phyloP scores from a whole-genome alignment of 2,888 invertebrate genomes.

The Drosophila anceps region DNA sequence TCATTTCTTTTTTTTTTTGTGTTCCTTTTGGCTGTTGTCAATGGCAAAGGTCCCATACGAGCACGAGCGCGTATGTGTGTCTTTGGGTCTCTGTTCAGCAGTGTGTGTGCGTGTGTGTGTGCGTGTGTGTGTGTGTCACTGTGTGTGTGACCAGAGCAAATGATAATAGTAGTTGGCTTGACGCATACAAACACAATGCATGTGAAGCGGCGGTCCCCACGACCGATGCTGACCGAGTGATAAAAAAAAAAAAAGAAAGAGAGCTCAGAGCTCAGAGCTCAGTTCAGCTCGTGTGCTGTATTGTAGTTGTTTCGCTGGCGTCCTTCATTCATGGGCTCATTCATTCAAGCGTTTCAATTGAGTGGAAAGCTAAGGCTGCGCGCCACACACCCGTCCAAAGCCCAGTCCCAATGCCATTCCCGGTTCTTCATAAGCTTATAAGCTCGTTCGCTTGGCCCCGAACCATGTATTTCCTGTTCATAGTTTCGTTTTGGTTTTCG shows the following conservation, averaged over 20 bases:
- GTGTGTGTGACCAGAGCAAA: constrained; percentile 47
- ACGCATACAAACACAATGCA: constrained; percentile 19
- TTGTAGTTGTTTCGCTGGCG: constrained; percentile 54
- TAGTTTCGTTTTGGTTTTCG: constrained; percentile 48
- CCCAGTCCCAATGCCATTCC: constrained; percentile 5
- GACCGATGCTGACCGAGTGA: constrained; percentile 49
- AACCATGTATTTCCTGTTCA: constrained; percentile 60
- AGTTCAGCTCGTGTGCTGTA: constrained; percentile 35
- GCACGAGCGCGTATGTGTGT: constrained; percentile 23
- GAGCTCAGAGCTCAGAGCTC: constrained; percentile 20
- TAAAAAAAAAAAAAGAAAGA: constrained; percentile 44
- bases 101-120: constrained; percentile 22
- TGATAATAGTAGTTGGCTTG: constrained; percentile 65
- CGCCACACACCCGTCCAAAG: constrained; percentile 18
- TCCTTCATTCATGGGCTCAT: constrained; percentile 61
- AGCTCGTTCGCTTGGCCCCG: constrained; percentile 63
- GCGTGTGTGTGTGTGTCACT: constrained; percentile 12
- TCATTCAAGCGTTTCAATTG: constrained; percentile 77
- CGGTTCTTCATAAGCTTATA: constrained; percentile 63
- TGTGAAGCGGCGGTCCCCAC: constrained; percentile 29
- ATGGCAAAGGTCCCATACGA: constrained; percentile 36
- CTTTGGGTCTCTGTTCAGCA: constrained; percentile 39
- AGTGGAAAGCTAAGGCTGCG: constrained; percentile 68
- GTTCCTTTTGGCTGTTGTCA: constrained; percentile 28
- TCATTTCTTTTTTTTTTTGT: background rate